These are phyloP conservation scores for Aleiodes testaceus DNA, from an alignment of 2,888 invertebrate species.

Conservation along the genomic window DNA sequence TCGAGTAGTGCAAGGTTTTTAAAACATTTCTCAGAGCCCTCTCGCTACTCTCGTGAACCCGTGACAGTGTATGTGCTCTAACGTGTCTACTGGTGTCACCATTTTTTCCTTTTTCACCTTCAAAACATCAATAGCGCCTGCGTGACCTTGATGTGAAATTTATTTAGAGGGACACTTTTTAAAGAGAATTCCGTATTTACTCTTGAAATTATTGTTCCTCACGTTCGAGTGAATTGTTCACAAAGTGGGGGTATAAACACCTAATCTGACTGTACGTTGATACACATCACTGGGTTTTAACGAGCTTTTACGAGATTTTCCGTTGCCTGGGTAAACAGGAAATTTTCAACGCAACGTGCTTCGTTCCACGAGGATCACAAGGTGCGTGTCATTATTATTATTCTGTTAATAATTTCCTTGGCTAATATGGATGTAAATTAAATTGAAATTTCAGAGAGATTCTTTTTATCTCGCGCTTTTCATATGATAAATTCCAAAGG, in stretches of 20 bases:
- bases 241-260: background rate
- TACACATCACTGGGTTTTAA: conserved; percentile 12
- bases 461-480: conserved; percentile 7
- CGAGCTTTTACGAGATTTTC: background rate
- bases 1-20: background rate
- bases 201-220: background rate
- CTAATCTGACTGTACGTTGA: conserved; percentile 20
- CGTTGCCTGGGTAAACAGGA: background rate
- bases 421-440: background rate
- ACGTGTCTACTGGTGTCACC: conserved; percentile 9
- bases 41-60: conserved; percentile 15
- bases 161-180: background rate
- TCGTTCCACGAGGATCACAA: conserved; percentile 9
- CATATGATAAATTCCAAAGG: background rate
- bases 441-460: conserved; percentile 26
- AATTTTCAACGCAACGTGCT: conserved; percentile 21
- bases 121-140: conserved; percentile 19
- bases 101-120: conserved; percentile 19
- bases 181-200: background rate
- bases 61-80: conserved; percentile 16
- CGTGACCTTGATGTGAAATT: conserved; percentile 37
- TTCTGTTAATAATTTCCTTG: background rate
- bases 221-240: conserved; percentile 8
- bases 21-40: conserved; percentile 32
- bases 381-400: conserved; percentile 30